Evolutionary conservation across 2,888 invertebrate species (phyloP), one percentile per base, ranked within the genome.

Genomic region (Melinopterus prodromus): DNA sequence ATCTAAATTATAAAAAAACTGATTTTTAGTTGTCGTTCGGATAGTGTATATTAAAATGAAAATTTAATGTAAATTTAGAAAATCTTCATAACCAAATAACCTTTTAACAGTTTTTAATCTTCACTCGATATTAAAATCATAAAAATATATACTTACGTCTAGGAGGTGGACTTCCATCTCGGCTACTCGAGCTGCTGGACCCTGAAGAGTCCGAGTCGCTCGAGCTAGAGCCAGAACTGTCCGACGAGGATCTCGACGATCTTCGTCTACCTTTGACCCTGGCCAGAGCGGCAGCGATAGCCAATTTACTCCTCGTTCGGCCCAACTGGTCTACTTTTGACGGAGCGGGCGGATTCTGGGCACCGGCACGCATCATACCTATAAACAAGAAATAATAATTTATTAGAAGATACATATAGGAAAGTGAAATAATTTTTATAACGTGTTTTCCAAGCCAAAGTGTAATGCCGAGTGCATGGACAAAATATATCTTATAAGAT

Each of bases 281-380:
- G 0, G 89, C 89, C 77, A 89, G 84, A 6, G 89, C 89, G 2
- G 90, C 89, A 1, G 89, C 89, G 12, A 88, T 88, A 0, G 88
- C 89, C 78, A 89, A 82, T 83, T 89, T 89, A 80, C 86, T 89
- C 72, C 89, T 84, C 0, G 86, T 87, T 69, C 88, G 85, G 16
- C 88, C 88, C 81, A 88, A 87, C 76, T 86, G 87, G 80, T 89
- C 89, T 53, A 88, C 87, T 83, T 88, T 86, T 0, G 87, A 83
- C 7, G 90, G 93, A 78, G 93, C 90, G 80, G 92, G 92, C 86
- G 93, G 92, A 90, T 93, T 90, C 86, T 91, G 92, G 69, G 92
- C 90, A 78, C 91, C 91, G 81, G 88, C 89, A 69, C 90, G 78
- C 92, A 90, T 90, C 89, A 90, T 89, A 80, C 90, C 90, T 87